Evolutionary conservation across 2,888 invertebrate genomes (phyloP).

Genomic region (Lithophane ornitopus): DNA sequence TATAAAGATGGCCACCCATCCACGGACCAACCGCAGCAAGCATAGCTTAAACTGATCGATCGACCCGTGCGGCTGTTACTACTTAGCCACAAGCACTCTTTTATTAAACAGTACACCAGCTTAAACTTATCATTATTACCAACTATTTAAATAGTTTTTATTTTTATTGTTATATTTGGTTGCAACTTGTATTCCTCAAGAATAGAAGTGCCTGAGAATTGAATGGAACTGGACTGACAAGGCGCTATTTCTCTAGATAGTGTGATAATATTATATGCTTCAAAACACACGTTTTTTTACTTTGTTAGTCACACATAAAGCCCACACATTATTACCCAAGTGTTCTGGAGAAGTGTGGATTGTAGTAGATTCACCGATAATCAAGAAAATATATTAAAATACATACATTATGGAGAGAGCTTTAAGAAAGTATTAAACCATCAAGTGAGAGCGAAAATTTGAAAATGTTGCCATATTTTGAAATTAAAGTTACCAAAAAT

Average conservation of each 20-base stretch:
- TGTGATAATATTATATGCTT: slow-evolving; percentile 28
- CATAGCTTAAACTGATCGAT: too few relatives aligned
- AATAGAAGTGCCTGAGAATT: background rate
- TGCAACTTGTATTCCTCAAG: background rate
- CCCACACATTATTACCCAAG: slow-evolving; percentile 82
- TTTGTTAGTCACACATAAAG: slow-evolving; percentile 53
- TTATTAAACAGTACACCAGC: background rate
- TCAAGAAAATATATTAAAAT: slow-evolving; percentile 71
- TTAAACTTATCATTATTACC: background rate
- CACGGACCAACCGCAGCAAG: too few relatives aligned
- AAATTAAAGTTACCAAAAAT: slow-evolving; percentile 15
- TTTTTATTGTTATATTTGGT: background rate
- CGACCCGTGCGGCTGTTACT: too few relatives aligned
- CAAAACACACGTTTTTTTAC: slow-evolving; percentile 5
- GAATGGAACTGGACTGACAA: background rate
- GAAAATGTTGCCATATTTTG: slow-evolving; percentile 4
- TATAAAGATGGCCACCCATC: too few relatives aligned
- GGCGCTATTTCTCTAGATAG: background rate
- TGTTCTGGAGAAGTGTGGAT: slow-evolving; percentile 76
- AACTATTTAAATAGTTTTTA: background rate
- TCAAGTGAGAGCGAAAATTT: background rate
- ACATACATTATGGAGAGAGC: slow-evolving; percentile 10
- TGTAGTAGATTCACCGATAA: slow-evolving; percentile 79
- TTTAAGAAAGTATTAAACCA: background rate
- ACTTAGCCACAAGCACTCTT: too few relatives aligned